Evolutionary conservation across 64 coral and sea anemone species (phyloP).

Genomic region (Dendronephthya gigantea): DNA sequence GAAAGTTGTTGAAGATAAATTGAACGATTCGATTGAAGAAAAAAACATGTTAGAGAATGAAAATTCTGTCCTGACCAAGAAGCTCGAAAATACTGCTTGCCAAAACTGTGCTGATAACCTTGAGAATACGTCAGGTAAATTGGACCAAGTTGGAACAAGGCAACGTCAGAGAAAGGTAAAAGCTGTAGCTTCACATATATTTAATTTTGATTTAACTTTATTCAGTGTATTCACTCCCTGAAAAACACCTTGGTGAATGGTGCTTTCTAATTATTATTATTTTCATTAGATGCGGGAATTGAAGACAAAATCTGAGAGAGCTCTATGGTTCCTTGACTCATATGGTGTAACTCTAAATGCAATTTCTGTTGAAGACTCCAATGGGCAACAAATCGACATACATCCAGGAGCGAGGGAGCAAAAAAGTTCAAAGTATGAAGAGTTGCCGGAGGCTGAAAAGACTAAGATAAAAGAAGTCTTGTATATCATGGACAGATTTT

Average conservation of each 20-base stretch:
- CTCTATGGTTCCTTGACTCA: neutral
- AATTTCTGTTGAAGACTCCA: neutral
- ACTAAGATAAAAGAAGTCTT: conserved; percentile 13
- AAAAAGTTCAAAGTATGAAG: neutral
- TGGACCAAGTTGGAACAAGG: neutral
- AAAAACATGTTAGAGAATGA: neutral
- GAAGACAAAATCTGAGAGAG: neutral
- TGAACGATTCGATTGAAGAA: neutral
- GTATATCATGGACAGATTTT: conserved; percentile 36
- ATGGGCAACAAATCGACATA: conserved; percentile 1
- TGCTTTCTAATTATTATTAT: no score
- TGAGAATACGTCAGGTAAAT: neutral
- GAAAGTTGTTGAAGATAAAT: neutral
- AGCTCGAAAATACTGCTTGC: neutral
- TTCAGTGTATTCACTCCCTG: no score
- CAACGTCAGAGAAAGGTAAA: conserved; percentile 31
- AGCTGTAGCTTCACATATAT: no score
- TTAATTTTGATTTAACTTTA: no score
- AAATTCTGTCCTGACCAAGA: neutral
- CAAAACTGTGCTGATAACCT: neutral
- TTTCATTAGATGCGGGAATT: neutral
- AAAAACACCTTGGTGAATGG: neutral
- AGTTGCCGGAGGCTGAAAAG: neutral
- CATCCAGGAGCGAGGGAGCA: neutral
- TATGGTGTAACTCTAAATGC: neutral